A percentile compares a stretch with the other conserved stretches of the same genome.
Conservation (phyloP, 2,888 invertebrate genomes). For the Cataglyphis albicans region DNA sequence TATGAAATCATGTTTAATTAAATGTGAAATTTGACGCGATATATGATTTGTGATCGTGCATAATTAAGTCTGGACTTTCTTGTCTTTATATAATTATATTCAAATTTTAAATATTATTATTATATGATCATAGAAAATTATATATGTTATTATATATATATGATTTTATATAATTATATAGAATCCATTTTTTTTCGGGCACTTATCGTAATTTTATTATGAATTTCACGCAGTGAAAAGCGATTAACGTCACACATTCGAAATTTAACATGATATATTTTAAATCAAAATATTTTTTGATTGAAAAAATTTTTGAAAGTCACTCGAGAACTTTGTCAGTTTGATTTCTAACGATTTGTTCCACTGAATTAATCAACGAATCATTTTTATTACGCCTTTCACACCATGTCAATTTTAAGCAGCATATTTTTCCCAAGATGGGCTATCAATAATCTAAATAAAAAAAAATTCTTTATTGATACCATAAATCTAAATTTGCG, state of each 20-base stretch:
- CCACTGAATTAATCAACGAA: background rate
- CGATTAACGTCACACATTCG: background rate
- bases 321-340: background rate
- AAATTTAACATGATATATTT: background rate
- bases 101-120: no score
- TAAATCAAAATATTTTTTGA: background rate
- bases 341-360: background rate
- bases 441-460: background rate
- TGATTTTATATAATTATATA: no score
- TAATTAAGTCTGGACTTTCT: no score
- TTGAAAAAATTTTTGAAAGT: background rate
- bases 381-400: background rate
- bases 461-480: background rate
- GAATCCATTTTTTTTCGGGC: no score
- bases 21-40: no score
- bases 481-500: background rate
- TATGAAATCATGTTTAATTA: no score
- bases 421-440: background rate
- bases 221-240: background rate
- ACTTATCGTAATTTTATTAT: background rate
- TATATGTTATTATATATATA: no score
- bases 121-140: no score
- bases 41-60: no score
- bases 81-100: no score
- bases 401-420: background rate